Evolutionary conservation across 2,888 invertebrate species (phyloP), one percentile per base, ranked within the genome.

Genomic region (Lamproptera curius): DNA sequence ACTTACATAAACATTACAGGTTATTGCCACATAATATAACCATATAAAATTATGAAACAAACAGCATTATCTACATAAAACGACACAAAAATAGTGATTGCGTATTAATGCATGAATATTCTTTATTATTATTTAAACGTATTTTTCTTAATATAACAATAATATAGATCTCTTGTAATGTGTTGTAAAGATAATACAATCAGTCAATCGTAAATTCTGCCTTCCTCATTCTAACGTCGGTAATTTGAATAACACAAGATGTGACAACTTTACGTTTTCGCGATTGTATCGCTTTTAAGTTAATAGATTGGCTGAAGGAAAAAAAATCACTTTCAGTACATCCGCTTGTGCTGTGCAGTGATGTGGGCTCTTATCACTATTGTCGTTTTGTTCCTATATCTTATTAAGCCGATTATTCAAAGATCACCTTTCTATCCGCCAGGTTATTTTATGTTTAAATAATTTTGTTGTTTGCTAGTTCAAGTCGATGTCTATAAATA

Each of bases 361-460:
- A 67, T 65, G 65, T 66, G 59, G 67, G 15, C 50, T 13, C 23
- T 62, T 40, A 46, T 61, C 13, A 40, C 57, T 35, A 50, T 59
- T 46, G 46, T 62, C 42, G 51, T 61, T 43, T 40, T 61, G 13
- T 36, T 62, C 15, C 41, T 62, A 6, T 33, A 20, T 10, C 35
- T 62, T 17, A 47, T 61, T 14, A 57, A 49, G 35, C 50, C 61
- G 37, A 35, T 40, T 10, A 49, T 46, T 13, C 52, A 55, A 42
- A 59, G 54, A 46, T 61, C 62, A 2, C 38, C 47, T 3, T 50
- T 42, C 9, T 68, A 59, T 55, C 68, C 68, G 33, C 68, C 68
- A 59, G 68, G 68, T 68, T 46, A 26, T 36, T 33, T 16, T 38
- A 17, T 35, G 44, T 38, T 13, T 9, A 20, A 10, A 26, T 38